Conservation (phyloP, 2,888 invertebrate genomes). For the Drosophila bunnanda region DNA sequence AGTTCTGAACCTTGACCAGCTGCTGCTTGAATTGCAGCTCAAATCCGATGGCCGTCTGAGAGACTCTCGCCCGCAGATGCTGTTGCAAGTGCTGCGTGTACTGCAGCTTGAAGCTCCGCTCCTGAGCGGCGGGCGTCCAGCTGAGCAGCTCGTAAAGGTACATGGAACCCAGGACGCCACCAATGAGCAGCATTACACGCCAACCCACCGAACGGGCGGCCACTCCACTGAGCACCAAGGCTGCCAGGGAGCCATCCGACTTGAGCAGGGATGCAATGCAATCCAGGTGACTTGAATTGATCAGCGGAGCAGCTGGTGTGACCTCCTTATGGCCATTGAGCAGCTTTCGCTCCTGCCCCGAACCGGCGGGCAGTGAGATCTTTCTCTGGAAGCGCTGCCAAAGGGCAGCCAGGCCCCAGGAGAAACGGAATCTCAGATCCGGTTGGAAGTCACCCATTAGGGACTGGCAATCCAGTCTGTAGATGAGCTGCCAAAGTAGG, state of each 20-base stretch:
- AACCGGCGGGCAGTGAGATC: constrained; percentile 84
- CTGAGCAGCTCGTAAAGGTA: constrained; percentile 98
- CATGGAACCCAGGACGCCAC: constrained; percentile 92
- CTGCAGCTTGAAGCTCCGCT: constrained; percentile 96
- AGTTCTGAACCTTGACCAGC: constrained; percentile 26
- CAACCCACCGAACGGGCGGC: constrained; percentile 98
- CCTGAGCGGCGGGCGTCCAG: constrained; percentile 98
- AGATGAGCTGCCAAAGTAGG: constrained; percentile 89
- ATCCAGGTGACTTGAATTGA: constrained; percentile 86
- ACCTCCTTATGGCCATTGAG: constrained; percentile 67
- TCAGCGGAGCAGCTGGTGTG: constrained; percentile 84
- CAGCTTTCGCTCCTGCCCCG: constrained; percentile 58
- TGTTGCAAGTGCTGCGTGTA: constrained; percentile 96
- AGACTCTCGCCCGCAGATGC: constrained; percentile 95
- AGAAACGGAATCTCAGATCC: constrained; percentile 97
- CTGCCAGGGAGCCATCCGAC: constrained; percentile 96
- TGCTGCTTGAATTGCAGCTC: constrained; percentile 87
- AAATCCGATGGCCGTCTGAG: constrained; percentile 97
- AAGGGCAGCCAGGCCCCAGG: constrained; percentile 95
- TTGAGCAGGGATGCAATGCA: constrained; percentile 85
- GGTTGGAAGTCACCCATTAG: constrained; percentile 97
- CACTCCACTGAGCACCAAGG: constrained; percentile 93
- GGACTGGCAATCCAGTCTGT: constrained; percentile 97
- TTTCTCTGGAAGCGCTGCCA: constrained; percentile 92
- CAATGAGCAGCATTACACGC: constrained; percentile 93